A percentile compares a stretch with the other conserved stretches of the same genome.
These are phyloP conservation scores for Collichthys lucidus DNA, from an alignment of 2,113 vertebrate genomes.

Conservation along the genomic window DNA sequence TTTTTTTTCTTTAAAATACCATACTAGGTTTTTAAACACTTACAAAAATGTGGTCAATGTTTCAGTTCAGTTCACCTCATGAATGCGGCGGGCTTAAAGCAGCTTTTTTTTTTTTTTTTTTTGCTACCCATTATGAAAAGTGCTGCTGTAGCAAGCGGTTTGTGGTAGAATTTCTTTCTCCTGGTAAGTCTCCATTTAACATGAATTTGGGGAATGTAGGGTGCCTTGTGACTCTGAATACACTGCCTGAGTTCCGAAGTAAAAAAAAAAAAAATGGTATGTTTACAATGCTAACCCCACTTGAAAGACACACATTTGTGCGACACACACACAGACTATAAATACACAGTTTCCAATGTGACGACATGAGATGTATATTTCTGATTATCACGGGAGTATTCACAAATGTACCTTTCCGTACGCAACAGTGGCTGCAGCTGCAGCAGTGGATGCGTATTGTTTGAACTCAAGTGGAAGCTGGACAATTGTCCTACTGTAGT, in stretches of 20 bases:
- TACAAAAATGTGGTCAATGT: neutral
- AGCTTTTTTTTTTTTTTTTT: neutral
- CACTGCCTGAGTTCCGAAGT: slow-evolving; percentile 26
- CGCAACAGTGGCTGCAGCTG: slow-evolving; percentile 60
- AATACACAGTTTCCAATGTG: neutral
- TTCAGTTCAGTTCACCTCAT: slow-evolving; percentile 13
- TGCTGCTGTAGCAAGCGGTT: slow-evolving; percentile 11
- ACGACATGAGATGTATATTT: slow-evolving; percentile 38
- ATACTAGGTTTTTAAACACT: neutral
- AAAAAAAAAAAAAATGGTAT: slow-evolving; percentile 20
- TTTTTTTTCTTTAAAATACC: no score
- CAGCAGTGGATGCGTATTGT: slow-evolving; percentile 52
- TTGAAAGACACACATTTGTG: neutral
- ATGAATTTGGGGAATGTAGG: slow-evolving; percentile 15
- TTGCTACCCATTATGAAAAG: slow-evolving; percentile 13
- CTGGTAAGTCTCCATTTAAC: slow-evolving; percentile 23
- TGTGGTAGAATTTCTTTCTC: slow-evolving; percentile 6
- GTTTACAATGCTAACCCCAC: slow-evolving; percentile 14
- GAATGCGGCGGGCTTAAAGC: neutral
- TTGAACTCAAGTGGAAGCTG: slow-evolving; percentile 67
- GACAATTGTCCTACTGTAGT: slow-evolving; percentile 65
- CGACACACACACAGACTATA: neutral
- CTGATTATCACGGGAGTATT: neutral
- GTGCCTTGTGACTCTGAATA: slow-evolving; percentile 31
- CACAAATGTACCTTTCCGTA: slow-evolving; percentile 16